Conservation (phyloP, 1,140 invertebrate genomes). For the Pogonomyrmex californicus region DNA sequence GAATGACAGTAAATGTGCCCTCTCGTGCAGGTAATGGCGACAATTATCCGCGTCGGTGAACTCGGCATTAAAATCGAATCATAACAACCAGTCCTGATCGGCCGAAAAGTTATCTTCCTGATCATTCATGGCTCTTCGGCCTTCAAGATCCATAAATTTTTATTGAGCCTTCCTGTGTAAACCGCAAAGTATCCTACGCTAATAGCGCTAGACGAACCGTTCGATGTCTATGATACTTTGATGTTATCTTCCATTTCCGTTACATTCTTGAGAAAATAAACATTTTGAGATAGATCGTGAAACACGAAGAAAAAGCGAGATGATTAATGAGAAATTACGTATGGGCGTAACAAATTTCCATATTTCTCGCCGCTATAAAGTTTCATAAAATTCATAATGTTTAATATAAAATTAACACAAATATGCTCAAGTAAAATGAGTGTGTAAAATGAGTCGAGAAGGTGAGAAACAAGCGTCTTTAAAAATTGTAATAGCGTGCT, state of each 20-base stretch:
- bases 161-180: slow-evolving; percentile 22
- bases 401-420: slow-evolving; percentile 24
- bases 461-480: not conserved
- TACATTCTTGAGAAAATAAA: not conserved
- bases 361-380: not conserved
- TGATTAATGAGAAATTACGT: slow-evolving; percentile 8
- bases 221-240: not conserved
- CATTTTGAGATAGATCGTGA: not conserved
- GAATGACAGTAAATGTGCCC: slow-evolving; percentile 81
- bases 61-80: slow-evolving; percentile 84
- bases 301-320: not conserved
- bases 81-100: slow-evolving; percentile 50
- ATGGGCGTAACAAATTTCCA: not conserved
- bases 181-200: not conserved
- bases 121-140: not conserved
- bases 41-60: slow-evolving; percentile 81
- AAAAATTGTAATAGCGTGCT: slow-evolving; percentile 38
- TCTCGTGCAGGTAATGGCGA: slow-evolving; percentile 84
- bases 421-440: not conserved
- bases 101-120: slow-evolving; percentile 46
- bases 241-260: not conserved
- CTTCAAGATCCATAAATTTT: slow-evolving; percentile 40
- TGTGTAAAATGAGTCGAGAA: not conserved
- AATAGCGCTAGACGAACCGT: not conserved
- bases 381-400: not conserved